Evolutionary conservation across 2,888 invertebrate genomes (phyloP).

Genomic region (Blera fallax): DNA sequence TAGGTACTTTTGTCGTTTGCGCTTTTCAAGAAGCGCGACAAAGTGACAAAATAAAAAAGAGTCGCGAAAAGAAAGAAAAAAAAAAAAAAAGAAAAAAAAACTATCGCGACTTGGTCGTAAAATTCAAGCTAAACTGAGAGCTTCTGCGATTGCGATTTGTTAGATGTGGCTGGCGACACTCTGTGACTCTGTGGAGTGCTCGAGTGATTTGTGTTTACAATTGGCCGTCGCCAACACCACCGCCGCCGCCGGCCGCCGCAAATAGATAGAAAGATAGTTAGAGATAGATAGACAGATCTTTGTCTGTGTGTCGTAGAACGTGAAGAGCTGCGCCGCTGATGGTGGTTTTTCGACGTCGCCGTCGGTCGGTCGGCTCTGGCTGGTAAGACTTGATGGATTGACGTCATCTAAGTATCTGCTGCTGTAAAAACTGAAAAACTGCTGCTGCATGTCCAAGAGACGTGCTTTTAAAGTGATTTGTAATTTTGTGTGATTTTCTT

Average conservation of each 20-base stretch:
- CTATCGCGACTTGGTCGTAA: constrained; percentile 62
- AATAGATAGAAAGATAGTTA: constrained; percentile 38
- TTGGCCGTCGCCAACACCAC: constrained; percentile 2
- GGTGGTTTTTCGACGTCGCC: too few relatives aligned
- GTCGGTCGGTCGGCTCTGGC: constrained; percentile 12
- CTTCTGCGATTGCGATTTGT: constrained; percentile 57
- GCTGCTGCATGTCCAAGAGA: constrained; percentile 67
- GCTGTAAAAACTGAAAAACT: constrained; percentile 52
- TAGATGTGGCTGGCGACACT: constrained; percentile 68
- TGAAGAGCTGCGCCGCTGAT: constrained; percentile 6
- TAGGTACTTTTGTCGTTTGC: constrained; percentile 36
- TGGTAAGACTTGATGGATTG: constrained; percentile 53
- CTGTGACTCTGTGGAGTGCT: constrained; percentile 49
- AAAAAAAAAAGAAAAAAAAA: constrained; percentile 2
- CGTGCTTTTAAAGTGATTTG: constrained; percentile 70
- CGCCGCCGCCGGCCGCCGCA: not conserved
- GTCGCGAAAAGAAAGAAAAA: too few relatives aligned
- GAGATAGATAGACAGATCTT: not conserved
- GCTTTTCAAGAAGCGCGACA: constrained; percentile 38
- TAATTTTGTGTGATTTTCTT: constrained; percentile 50
- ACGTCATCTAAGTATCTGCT: constrained; percentile 56
- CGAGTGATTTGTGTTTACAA: constrained; percentile 68
- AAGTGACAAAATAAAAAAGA: not conserved
- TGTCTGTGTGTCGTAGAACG: constrained; percentile 13
- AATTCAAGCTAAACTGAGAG: constrained; percentile 57